Evolutionary conservation across 1,140 invertebrate genomes (phyloP), one percentile per base, ranked within the genome.

Genomic region (Nebria ingens): DNA sequence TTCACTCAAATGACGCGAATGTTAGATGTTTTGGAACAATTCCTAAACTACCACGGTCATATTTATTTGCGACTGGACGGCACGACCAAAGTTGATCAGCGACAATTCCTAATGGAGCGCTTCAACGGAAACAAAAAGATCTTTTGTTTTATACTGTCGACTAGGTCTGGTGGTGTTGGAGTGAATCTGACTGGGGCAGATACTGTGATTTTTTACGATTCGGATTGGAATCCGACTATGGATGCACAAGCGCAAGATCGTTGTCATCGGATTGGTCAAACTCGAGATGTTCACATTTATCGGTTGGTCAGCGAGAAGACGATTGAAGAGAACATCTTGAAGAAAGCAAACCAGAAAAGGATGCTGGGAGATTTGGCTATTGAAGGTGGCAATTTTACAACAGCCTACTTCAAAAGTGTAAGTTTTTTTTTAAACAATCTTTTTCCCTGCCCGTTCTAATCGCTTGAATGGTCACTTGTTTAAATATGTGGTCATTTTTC

Each of bases 1-100:
- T 99, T 99, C 72, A 99, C 97, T n/a, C 97, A 99, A 78, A 99
- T 99, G 97, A 98, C 97, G 3, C 85, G 91, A 67, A 98, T 99
- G 93, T 75, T 99, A 58, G 97, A 99, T 72, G 92, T 99, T 45
- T 77, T 99, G 11, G 97, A 99, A 77, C 85, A 89, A 12, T 99
- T 99, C 73, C 82, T 99, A 1, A 97, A 93, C 69, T 91, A 91
- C 72, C 96, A 98, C 73, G 96, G 96, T 1, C 91, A 98, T 71
- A 89, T 93, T 65, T 99, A 99, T 77, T 78, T 99, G 53, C 77
- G 97, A 29, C 75, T 99, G 21, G 97, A 99, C 78, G 97, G 97
- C 56, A 88, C 93, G n/a, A 99, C 97, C 2, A 86, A 83, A 66
- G 89, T 99, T 19, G 95, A 98, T 66, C 91, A 92, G 65, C 75